A percentile compares a stretch with the other conserved stretches of the same genome.
Conservation (phyloP, 2,113 vertebrate genomes). For the Oryzias woworae region DNA sequence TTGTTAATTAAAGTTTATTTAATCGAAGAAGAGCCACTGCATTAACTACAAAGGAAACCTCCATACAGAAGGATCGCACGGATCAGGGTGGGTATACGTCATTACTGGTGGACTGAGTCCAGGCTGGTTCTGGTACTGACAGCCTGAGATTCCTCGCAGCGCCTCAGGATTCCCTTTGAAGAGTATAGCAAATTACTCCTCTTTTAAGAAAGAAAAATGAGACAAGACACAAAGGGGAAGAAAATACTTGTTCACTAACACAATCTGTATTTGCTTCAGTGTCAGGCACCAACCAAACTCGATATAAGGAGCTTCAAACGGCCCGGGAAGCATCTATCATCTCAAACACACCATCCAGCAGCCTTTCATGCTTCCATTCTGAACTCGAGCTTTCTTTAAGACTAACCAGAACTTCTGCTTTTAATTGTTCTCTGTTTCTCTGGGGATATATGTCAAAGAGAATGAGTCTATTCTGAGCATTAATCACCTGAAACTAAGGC, state of each 20-base stretch:
- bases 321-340: slow-evolving; percentile 38
- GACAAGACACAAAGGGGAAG: slow-evolving; percentile 13
- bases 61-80: slow-evolving; percentile 19
- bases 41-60: slow-evolving; percentile 91
- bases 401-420: slow-evolving; percentile 32
- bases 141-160: slow-evolving; percentile 25
- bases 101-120: slow-evolving; percentile 26
- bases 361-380: slow-evolving; percentile 28
- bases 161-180: slow-evolving; percentile 29
- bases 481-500: slow-evolving; percentile 50
- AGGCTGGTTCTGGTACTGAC: slow-evolving; percentile 23
- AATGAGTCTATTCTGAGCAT: slow-evolving; percentile 39
- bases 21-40: slow-evolving; percentile 91
- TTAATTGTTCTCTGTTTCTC: slow-evolving; percentile 48
- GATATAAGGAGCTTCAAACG: slow-evolving; percentile 39
- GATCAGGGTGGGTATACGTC: slow-evolving; percentile 46
- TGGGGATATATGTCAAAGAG: slow-evolving; percentile 1
- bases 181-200: slow-evolving; percentile 39
- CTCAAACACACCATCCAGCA: slow-evolving; percentile 25
- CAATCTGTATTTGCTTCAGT: slow-evolving; percentile 33
- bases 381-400: slow-evolving; percentile 31
- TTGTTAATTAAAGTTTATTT: slow-evolving; percentile 99
- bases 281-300: slow-evolving; percentile 12
- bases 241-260: slow-evolving; percentile 25
- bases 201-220: slow-evolving; percentile 28